Evolutionary conservation across 2,797 vertebrate genomes (phyloP), one percentile per base, ranked within the genome.

Genomic region (Eutrigla gurnardus): DNA sequence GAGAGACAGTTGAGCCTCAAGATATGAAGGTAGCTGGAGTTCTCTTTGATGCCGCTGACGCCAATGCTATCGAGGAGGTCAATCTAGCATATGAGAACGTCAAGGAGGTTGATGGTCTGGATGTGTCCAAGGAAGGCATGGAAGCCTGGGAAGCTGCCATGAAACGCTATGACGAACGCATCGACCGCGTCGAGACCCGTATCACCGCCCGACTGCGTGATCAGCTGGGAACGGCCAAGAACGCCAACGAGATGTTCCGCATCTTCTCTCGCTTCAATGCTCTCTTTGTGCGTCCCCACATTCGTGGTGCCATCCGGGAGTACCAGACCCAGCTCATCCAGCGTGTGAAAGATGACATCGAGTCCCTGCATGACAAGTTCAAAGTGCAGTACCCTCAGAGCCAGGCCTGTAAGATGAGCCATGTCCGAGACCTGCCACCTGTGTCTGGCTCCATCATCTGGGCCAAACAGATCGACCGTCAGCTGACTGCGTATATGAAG

Each of bases 321-420:
- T 99, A 99, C 90, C 98, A 99, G 89, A 99, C 98, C 0, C 98
- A 99, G 65, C 90, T 99, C 40, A 99, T 99, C 87, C 98, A 99
- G 93, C 97, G 98, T 0, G 98, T 99, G 45, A 99, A 99, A 39
- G 98, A 99, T 1, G 98, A 99, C 89, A 99, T 99, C 0, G 98
- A 99, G 89, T 98, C 98, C 0, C 96, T 99, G 71, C 98, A 99
- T 0, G 98, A 99, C 91, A 99, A 99, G 88, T 99, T 99, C 91
- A 99, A 99, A 91, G 98, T 99, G 37, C 98, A 99, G 64, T 99
- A 99, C 80, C 98, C 98, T 0, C 98, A 99, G 89, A 99, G 98
- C 64, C 98, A 99, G 65, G 97, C 98, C 0, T 99, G 98, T 62
- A 99, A 99, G 92, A 99, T 99, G 98, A 99, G 98, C 85, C 98